phyloP scores from a whole-genome alignment of 2,113 vertebrate genomes.

The Macquaria ambigua region DNA sequence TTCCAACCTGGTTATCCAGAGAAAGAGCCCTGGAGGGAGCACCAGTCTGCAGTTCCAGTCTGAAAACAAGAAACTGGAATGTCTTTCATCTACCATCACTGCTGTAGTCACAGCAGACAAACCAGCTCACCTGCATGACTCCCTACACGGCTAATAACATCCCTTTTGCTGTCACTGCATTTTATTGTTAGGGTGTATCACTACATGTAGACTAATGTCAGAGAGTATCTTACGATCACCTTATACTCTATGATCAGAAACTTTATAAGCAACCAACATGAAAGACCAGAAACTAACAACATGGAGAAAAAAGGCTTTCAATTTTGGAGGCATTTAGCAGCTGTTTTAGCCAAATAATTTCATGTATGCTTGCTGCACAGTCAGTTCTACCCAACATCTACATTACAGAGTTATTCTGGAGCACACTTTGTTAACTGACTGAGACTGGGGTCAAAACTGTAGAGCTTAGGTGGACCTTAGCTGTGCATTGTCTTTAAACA shows the following conservation, averaged over 20 bases:
- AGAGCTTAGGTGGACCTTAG: background rate
- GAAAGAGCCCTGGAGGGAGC: background rate
- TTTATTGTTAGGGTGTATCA: background rate
- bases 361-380: background rate
- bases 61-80: background rate
- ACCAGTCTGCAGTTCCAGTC: background rate
- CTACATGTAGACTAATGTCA: background rate
- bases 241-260: background rate
- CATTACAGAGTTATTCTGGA: background rate
- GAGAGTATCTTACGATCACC: background rate
- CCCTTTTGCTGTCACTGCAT: background rate
- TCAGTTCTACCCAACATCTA: background rate
- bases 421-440: background rate
- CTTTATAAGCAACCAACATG: background rate
- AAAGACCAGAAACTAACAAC: background rate
- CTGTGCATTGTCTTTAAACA: constrained; percentile 12
- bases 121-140: background rate
- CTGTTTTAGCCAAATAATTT: background rate
- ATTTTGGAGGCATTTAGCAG: background rate
- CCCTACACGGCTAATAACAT: background rate
- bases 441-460: background rate
- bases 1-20: background rate
- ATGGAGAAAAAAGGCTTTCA: background rate
- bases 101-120: background rate
- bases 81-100: background rate